A percentile compares a stretch with the other conserved stretches of the same genome.
phyloP scores from a whole-genome alignment of 2,888 invertebrate genomes.

The Coelinius sp. region DNA sequence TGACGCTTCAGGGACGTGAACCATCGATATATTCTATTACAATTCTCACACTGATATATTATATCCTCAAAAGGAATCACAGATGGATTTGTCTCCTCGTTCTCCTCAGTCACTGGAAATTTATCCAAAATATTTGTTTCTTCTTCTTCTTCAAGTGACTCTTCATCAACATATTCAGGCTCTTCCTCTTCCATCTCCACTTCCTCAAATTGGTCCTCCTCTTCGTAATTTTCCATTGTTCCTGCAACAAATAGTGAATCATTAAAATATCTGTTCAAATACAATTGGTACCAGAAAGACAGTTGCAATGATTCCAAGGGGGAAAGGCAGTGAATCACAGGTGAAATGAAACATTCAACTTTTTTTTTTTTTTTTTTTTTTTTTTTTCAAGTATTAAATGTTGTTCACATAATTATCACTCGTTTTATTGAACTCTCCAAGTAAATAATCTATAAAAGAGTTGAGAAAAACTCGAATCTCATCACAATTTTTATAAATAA shows the following conservation, averaged over 20 bases:
- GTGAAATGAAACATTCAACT: neutral
- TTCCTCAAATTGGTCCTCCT: too few relatives aligned
- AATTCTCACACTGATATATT: conserved; percentile 35
- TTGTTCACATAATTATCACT: neutral
- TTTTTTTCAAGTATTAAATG: neutral
- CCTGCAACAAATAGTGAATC: conserved; percentile 38
- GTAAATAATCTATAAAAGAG: neutral
- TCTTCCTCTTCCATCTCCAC: conserved; percentile 5
- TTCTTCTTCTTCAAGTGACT: neutral
- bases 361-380: neutral
- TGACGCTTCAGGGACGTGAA: conserved; percentile 39
- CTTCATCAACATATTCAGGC: conserved; percentile 18
- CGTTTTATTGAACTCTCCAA: neutral
- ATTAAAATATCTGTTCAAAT: conserved; percentile 26
- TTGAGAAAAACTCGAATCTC: neutral
- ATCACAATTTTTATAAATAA: neutral
- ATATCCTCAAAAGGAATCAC: neutral
- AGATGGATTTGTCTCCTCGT: neutral
- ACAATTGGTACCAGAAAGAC: neutral
- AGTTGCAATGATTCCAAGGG: neutral
- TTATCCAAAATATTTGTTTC: conserved; percentile 28
- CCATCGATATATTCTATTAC: conserved; percentile 41
- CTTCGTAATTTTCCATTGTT: neutral
- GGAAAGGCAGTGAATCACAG: neutral
- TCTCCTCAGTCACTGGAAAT: neutral